phyloP scores from a whole-genome alignment of 2,888 invertebrate genomes.

The Leucoma salicis region DNA sequence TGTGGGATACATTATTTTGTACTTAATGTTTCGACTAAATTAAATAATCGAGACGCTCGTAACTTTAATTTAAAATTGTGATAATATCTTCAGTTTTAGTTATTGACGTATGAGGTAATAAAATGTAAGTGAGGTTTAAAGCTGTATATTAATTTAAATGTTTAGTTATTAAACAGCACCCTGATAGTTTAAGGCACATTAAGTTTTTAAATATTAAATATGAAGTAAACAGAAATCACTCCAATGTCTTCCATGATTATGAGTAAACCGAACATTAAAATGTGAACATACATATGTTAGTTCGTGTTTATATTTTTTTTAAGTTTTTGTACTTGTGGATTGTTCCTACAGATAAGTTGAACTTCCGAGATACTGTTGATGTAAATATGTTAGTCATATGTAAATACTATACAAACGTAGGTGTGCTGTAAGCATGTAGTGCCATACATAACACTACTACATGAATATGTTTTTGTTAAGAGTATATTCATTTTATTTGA shows the following conservation, averaged over 20 bases:
- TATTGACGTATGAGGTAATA: conserved; percentile 37
- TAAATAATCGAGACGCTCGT: conserved; percentile 52
- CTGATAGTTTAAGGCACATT: conserved; percentile 38
- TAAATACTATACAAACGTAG: conserved; percentile 45
- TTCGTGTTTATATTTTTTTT: conserved; percentile 34
- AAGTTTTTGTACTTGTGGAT: conserved; percentile 36
- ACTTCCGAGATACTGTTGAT: conserved; percentile 43
- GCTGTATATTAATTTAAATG: conserved; percentile 18
- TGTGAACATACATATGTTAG: no score
- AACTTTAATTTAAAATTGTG: conserved; percentile 67
- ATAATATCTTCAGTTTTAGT: conserved; percentile 61
- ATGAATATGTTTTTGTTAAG: conserved; percentile 53
- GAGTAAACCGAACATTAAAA: conserved; percentile 35
- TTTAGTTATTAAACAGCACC: conserved; percentile 28
- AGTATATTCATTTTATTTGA: conserved; percentile 32
- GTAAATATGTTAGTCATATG: conserved; percentile 45
- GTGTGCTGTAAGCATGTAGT: conserved; percentile 79
- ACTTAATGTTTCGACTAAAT: conserved; percentile 65
- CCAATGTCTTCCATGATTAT: conserved; percentile 59
- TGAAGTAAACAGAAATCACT: conserved; percentile 48
- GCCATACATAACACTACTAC: conserved; percentile 75
- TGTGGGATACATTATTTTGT: conserved; percentile 57
- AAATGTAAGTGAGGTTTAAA: conserved; percentile 49
- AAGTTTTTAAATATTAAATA: conserved; percentile 30
- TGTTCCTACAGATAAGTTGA: conserved; percentile 34